Conservation (phyloP, 2,888 invertebrate species). For the Eubasilissa splendida region DNA sequence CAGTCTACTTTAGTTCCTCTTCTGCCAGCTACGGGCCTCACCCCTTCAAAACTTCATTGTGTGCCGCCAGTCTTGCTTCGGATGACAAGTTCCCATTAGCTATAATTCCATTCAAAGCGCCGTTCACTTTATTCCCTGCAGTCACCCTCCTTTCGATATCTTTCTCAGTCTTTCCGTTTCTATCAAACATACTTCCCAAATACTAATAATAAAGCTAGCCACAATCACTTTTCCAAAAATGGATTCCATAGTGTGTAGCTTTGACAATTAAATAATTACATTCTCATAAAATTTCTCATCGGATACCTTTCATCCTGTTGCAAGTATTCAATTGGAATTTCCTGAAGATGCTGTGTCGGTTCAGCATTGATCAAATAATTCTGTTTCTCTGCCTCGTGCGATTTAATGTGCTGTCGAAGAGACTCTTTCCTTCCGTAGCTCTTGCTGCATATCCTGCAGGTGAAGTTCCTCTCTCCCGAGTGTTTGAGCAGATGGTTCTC, state of each 20-base stretch:
- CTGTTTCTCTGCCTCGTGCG: conserved; percentile 47
- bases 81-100: too few relatives aligned
- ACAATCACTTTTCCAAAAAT: neutral
- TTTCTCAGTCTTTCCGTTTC: too few relatives aligned
- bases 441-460: conserved; percentile 50
- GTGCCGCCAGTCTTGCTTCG: too few relatives aligned
- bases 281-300: conserved; percentile 31
- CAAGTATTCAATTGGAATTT: neutral
- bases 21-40: too few relatives aligned
- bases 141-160: too few relatives aligned
- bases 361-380: conserved; percentile 1
- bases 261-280: conserved; percentile 2
- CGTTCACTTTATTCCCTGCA: too few relatives aligned
- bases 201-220: too few relatives aligned
- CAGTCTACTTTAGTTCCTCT: too few relatives aligned
- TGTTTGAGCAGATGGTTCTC: conserved; percentile 54
- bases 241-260: neutral
- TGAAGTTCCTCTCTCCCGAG: conserved; percentile 46
- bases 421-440: conserved; percentile 44
- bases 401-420: conserved; percentile 49
- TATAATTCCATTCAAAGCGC: too few relatives aligned
- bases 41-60: too few relatives aligned
- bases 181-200: too few relatives aligned
- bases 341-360: conserved; percentile 7
- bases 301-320: conserved; percentile 15